These are phyloP conservation scores for Clitarchus hookeri DNA, from an alignment of 2,888 invertebrate species.

Conservation along the genomic window DNA sequence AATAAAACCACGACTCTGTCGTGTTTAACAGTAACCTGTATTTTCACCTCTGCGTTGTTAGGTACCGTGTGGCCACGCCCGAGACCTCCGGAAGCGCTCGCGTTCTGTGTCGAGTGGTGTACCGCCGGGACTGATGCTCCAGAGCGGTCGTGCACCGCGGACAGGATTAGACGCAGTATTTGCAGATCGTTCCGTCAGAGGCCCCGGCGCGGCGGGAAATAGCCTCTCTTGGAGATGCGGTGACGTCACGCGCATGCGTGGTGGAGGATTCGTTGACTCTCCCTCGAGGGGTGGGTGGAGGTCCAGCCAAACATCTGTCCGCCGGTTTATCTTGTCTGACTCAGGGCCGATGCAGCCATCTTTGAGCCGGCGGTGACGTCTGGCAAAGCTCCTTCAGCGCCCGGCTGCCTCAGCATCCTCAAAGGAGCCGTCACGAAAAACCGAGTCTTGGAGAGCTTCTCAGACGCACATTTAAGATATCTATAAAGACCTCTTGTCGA, in stretches of 20 bases:
- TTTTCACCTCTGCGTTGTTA: too few species aligned
- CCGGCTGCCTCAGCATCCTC: too few species aligned
- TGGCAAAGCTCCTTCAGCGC: neutral
- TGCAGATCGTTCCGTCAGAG: neutral
- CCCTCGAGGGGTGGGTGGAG: neutral
- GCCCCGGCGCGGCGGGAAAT: neutral
- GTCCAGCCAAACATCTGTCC: constrained; percentile 8
- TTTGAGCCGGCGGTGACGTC: neutral
- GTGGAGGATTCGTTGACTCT: neutral
- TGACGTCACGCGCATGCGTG: neutral
- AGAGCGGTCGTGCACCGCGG: neutral
- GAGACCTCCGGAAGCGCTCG: neutral
- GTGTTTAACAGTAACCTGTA: too few species aligned
- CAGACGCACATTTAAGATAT: too few species aligned
- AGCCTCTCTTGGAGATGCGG: neutral
- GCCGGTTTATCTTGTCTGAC: neutral
- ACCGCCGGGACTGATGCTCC: neutral
- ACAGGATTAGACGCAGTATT: constrained; percentile 1
- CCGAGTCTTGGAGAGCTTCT: too few species aligned
- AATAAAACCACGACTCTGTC: too few species aligned
- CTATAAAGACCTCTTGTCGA: too few species aligned
- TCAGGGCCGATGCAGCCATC: neutral
- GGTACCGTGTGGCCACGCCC: too few species aligned
- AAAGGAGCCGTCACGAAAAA: too few species aligned
- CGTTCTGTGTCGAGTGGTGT: neutral